Percentiles rank a stretch among this genome's conserved stretches.
These are phyloP conservation scores for Kryptopterus vitreolus DNA, from an alignment of 2,797 vertebrate species.

Conservation along the genomic window DNA sequence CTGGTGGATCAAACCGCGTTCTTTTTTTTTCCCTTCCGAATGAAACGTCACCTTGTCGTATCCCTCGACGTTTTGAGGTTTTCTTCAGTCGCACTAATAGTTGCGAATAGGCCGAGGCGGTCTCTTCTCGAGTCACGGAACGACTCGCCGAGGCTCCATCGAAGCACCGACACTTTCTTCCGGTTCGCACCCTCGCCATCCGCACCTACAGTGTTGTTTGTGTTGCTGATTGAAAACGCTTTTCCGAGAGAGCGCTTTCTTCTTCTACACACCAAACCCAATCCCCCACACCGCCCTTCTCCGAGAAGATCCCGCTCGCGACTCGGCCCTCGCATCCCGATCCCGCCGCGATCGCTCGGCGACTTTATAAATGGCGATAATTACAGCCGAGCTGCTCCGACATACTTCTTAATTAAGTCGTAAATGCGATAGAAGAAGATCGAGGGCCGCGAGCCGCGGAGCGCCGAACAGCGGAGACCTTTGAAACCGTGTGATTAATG, in stretches of 20 bases:
- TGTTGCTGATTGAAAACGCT: constrained; percentile 60
- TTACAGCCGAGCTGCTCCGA: constrained; percentile 82
- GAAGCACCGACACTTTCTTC: constrained; percentile 27
- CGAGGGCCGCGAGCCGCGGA: constrained; percentile 67
- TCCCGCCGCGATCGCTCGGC: constrained; percentile 57
- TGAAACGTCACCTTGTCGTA: no score
- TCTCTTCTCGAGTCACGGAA: neutral
- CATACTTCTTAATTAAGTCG: constrained; percentile 91
- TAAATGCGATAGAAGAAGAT: constrained; percentile 86
- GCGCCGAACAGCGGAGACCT: constrained; percentile 72
- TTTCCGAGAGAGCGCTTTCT: neutral
- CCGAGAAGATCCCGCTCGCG: constrained; percentile 66
- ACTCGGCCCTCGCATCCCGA: constrained; percentile 69
- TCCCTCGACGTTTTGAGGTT: no score
- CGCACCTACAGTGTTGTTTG: constrained; percentile 50
- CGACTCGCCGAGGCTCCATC: neutral
- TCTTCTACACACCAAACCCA: no score
- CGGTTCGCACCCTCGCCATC: constrained; percentile 24
- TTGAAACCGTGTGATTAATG: constrained; percentile 71
- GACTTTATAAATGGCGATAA: constrained; percentile 83
- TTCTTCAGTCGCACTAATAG: no score
- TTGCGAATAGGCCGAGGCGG: no score
- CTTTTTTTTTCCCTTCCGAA: no score
- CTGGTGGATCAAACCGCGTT: neutral
- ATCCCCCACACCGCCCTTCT: no score